Percentiles rank a stretch among this genome's conserved stretches.
Evolutionary conservation across 92 coral and sea anemone genomes (phyloP).

Genomic region (Virgularia gustaviana): DNA sequence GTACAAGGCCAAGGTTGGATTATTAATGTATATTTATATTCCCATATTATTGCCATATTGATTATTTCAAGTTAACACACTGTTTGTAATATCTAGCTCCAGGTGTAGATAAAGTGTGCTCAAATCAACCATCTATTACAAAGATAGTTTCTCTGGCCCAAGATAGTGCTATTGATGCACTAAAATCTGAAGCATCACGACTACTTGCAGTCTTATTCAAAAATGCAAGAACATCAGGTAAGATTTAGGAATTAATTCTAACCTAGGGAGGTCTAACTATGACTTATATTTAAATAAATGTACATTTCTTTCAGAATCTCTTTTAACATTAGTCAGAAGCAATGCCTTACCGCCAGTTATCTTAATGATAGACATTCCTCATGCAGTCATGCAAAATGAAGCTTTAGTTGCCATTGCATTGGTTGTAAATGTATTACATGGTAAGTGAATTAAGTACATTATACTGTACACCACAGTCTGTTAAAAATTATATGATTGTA

Average conservation of each 20-base stretch:
- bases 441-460: too few species aligned
- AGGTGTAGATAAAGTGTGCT: constrained; percentile 14
- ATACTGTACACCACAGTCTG: not conserved
- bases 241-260: constrained; percentile 15
- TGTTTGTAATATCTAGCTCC: not conserved
- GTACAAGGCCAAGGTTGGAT: constrained; percentile 70
- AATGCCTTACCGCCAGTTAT: constrained; percentile 69
- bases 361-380: constrained; percentile 70
- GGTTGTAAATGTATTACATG: constrained; percentile 36
- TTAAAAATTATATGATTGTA: not conserved
- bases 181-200: constrained; percentile 74
- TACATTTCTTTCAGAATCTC: constrained; percentile 49
- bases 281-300: too few species aligned
- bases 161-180: constrained; percentile 79
- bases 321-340: constrained; percentile 59
- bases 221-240: constrained; percentile 70
- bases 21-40: not conserved
- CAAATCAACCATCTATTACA: constrained; percentile 5
- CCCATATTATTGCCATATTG: not conserved
- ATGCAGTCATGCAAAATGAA: constrained; percentile 84
- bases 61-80: not conserved
- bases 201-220: constrained; percentile 74
- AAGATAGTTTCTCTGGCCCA: constrained; percentile 71
- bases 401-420: constrained; percentile 73
- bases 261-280: not conserved